These are phyloP conservation scores for Hippocampus guttulatus DNA, from an alignment of 2,113 vertebrate genomes.

Conservation along the genomic window DNA sequence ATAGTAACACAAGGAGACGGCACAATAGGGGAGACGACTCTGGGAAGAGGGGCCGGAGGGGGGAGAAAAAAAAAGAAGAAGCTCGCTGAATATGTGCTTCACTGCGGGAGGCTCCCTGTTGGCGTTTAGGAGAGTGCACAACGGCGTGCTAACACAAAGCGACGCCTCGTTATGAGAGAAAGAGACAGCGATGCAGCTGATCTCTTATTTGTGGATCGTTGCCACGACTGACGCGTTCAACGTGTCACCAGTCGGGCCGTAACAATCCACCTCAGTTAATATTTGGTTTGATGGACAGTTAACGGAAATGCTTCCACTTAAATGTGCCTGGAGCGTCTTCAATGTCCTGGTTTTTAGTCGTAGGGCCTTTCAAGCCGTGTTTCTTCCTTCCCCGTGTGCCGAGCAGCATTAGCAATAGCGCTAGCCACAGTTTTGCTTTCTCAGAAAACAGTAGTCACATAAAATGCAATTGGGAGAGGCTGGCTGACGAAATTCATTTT, in stretches of 20 bases:
- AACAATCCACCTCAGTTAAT: no score
- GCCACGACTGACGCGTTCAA: constrained; percentile 5
- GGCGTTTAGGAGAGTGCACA: constrained; percentile 32
- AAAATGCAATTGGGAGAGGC: no score
- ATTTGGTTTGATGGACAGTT: no score
- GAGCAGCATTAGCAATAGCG: no score
- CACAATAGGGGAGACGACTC: constrained; percentile 43
- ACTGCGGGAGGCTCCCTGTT: constrained; percentile 35
- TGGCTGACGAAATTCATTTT: no score
- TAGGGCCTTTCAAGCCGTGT: no score
- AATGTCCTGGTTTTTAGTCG: no score
- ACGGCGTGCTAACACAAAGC: constrained; percentile 27
- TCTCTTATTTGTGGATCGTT: constrained; percentile 11
- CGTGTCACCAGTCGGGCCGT: neutral
- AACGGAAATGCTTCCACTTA: no score
- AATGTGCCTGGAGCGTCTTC: no score
- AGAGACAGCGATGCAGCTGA: constrained; percentile 16
- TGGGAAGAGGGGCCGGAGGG: constrained; percentile 9
- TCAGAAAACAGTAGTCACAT: no score
- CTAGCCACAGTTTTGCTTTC: no score
- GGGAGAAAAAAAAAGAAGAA: constrained; percentile 31
- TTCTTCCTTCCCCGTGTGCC: no score
- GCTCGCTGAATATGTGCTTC: constrained; percentile 32
- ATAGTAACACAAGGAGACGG: constrained; percentile 33
- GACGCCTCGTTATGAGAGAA: constrained; percentile 36